Base-by-base conservation (phyloP, 2,888 invertebrate genomes). In the Heliconius ethilla region DNA sequence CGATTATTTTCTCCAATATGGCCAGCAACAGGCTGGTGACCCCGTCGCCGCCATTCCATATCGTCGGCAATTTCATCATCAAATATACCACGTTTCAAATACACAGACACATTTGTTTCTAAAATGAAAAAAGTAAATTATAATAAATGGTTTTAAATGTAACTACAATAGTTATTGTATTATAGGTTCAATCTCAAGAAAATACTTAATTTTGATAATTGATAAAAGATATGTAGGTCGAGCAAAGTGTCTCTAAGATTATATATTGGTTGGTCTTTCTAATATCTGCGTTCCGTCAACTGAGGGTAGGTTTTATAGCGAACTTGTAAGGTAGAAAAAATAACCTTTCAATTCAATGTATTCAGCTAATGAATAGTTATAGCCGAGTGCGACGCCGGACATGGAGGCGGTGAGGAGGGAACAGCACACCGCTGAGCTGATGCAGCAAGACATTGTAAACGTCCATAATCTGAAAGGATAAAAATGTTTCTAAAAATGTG, bases 341-440 rank as follows among this genome's bases (percentile, higher is more conserved):
- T n/a, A 78, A 92, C 93, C 92, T 88, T 90, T 93, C 59, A 89
- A 84, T 77, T 92, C 92, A 29, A 93, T 90, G 84, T 90, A 92
- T 79, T 93, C 93, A 79, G 93, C 89, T 69, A 93, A 81, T n/a
- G 93, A 92, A 84, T 93, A 93, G 83, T 93, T 93, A 83, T 93
- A 93, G 0, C 93, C 93, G n/a, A 93, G 83, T 1, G 92, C 92
- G 18, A 93, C 88, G 33, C 93, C 93, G 0, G 91, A 84, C 87
- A 91, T 87, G 1, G 91, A 87, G 0, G 89, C 83, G 0, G 86
- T 87, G 63, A 88, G 11, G 18, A 92, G 69, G 5, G 88, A 83
- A 75, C 89, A 90, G 80, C 88, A 87, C 0, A 92, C 85, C 0
- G 92, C 90, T 0, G 89, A 87, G 80, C 88, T 86, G 81, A 93